Conservation (phyloP, 2,113 vertebrate species). For the Pseudonaja textilis region DNA sequence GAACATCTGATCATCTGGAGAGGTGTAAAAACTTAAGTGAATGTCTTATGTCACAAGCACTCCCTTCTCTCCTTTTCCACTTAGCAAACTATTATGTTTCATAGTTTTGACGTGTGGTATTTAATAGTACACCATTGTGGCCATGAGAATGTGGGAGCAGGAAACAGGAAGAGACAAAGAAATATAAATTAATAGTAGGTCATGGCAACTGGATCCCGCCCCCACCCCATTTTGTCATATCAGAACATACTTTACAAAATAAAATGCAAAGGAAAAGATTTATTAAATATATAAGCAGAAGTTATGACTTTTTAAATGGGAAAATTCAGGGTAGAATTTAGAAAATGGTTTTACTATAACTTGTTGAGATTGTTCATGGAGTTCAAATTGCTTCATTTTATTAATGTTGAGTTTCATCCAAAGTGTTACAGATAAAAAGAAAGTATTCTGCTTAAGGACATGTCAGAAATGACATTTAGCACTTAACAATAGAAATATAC, state of each 20-base stretch:
- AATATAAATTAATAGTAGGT: conserved; percentile 21
- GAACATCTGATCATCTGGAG: not conserved
- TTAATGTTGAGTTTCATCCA: conserved; percentile 43
- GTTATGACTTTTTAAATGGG: conserved; percentile 62
- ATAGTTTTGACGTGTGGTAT: conserved; percentile 6
- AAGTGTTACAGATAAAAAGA: conserved; percentile 8
- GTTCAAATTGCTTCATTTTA: conserved; percentile 61
- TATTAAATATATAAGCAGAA: conserved; percentile 68
- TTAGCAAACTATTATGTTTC: not conserved
- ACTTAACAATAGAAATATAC: conserved; percentile 30
- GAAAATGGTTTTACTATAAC: conserved; percentile 67
- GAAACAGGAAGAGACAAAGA: not conserved
- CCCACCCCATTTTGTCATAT: conserved; percentile 27
- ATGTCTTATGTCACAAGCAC: not conserved
- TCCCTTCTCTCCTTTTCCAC: no score
- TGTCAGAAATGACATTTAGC: conserved; percentile 21
- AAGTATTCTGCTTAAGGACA: conserved; percentile 25
- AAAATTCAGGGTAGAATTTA: conserved; percentile 79
- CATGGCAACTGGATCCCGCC: not conserved
- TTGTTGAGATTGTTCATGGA: conserved; percentile 66
- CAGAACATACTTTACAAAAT: conserved; percentile 44
- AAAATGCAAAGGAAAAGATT: conserved; percentile 64
- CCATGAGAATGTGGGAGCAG: conserved; percentile 15
- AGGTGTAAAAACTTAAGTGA: not conserved
- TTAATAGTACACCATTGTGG: not conserved